Evolutionary conservation across 1,140 invertebrate genomes (phyloP), one percentile per base, ranked within the genome.

Genomic region (Leucophenga varia): DNA sequence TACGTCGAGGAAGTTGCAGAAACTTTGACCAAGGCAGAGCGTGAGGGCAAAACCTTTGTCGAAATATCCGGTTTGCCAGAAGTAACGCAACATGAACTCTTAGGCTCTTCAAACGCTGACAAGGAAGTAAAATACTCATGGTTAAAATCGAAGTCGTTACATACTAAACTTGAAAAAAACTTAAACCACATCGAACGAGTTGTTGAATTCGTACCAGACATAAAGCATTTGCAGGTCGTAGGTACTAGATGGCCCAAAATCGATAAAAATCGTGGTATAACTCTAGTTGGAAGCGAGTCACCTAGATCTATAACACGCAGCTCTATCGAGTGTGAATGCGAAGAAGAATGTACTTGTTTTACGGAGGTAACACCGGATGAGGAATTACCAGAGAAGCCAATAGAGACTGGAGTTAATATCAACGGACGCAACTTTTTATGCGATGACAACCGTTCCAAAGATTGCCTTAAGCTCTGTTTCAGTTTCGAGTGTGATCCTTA

Each of bases 201-300:
- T 0, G 13, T 72, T 1, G 37, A 45, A 16, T 58, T 54, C 30
- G 64, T 46, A 12, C 68, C 68, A 0, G 45, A 61, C 0, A n/a
- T 71, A 0, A 25, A 55, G 0, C 2, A 54, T 9, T 36, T 72
- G n/a, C 58, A 72, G 28, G 35, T 72, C 2, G 3, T 52, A 8
- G 48, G 59, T 30, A 8, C n/a, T n/a, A n/a, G n/a, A n/a, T n/a
- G n/a, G n/a, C n/a, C n/a, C n/a, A n/a, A n/a, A n/a, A n/a, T n/a
- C n/a, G n/a, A n/a, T n/a, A n/a, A n/a, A n/a, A n/a, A n/a, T n/a
- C 22, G 5, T 25, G 22, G 22, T 10, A 25, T 25, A 34, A 13
- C 44, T 47, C 16, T 39, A 47, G 39, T 43, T 38, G 10, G 16
- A 47, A 30, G 7, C 19, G 22, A 25, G 18, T 20, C 35, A 22